These are phyloP conservation scores for Nymphalis c-album DNA, from an alignment of 2,888 invertebrate genomes.

Conservation along the genomic window DNA sequence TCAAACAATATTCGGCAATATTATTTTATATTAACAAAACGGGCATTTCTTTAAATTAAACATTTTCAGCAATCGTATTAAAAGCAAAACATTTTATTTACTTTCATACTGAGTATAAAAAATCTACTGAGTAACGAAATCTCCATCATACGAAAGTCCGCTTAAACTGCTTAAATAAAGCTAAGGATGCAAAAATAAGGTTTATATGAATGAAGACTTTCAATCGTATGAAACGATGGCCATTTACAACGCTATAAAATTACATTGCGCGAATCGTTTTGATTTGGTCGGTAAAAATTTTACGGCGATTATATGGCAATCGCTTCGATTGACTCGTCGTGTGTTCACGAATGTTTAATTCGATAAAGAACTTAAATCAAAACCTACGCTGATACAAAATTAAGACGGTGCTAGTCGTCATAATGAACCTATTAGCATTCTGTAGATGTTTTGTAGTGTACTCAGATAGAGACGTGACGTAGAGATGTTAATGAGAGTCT, in stretches of 20 bases:
- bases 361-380: not conserved
- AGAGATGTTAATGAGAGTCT: slow-evolving; percentile 58
- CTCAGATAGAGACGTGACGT: slow-evolving; percentile 52
- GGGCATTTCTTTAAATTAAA: too few species aligned
- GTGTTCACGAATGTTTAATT: slow-evolving; percentile 3
- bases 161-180: slow-evolving; percentile 38
- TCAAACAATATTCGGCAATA: too few species aligned
- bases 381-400: not conserved
- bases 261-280: slow-evolving; percentile 59
- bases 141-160: slow-evolving; percentile 23
- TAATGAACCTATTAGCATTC: slow-evolving; percentile 40
- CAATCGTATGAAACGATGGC: slow-evolving; percentile 50
- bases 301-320: slow-evolving; percentile 56
- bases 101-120: not conserved
- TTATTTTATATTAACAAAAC: too few species aligned
- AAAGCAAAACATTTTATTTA: not conserved
- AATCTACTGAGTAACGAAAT: not conserved
- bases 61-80: too few species aligned
- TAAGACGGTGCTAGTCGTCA: slow-evolving; percentile 5
- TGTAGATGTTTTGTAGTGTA: slow-evolving; percentile 42
- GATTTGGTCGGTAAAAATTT: slow-evolving; percentile 60
- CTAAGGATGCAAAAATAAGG: slow-evolving; percentile 43
- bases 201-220: slow-evolving; percentile 42
- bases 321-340: slow-evolving; percentile 42
- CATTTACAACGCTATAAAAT: slow-evolving; percentile 65